Base-by-base conservation (phyloP, 2,797 vertebrate genomes). In the Girardinus metallicus region DNA sequence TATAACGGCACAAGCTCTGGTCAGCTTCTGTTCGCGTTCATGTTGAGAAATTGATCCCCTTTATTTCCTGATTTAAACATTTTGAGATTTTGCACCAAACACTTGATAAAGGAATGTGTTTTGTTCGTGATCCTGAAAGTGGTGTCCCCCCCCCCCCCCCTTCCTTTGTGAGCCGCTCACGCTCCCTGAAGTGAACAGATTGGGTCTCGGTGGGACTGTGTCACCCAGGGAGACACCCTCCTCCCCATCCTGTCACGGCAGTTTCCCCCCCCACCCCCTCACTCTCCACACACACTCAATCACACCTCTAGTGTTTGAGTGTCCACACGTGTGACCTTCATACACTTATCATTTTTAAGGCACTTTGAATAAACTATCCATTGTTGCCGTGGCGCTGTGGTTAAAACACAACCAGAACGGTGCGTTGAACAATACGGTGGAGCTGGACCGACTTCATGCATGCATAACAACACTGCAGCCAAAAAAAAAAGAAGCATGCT, bases 121-220 rank as follows among this genome's bases (percentile, higher is more conserved):
- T 75, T 75, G 77, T 88, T 73, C 79, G 34, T 80, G 3, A 60
- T 86, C 87, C 79, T 39, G 13, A 78, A 62, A 74, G 81, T 77
- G 85, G 86, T 85, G 83, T 86, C 80, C 60, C 10, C 3, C 21
- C 18, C 39, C 31, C n/a, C n/a, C 18, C 26, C 41, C 23, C 31
- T 57, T 66, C 64, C 46, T 72, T 77, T 64, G 39, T 16, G 76
- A 85, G 76, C 82, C 34, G 79, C 80, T 85, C 64, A 5, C 83
- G 77, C 85, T 93, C 91, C 92, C 94, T 93, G 90, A 90, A 92
- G 92, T 95, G 95, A 96, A 96, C 96, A 96, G 96, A 96, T 96
- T 96, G 95, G 88, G 95, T 96, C 96, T 96, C 96, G 41, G 95
- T 95, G 96, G 96, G 96, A 96, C 92, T 77, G 87, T 92, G 93